phyloP scores from a whole-genome alignment of 2,888 invertebrate genomes.

The Automeris io region DNA sequence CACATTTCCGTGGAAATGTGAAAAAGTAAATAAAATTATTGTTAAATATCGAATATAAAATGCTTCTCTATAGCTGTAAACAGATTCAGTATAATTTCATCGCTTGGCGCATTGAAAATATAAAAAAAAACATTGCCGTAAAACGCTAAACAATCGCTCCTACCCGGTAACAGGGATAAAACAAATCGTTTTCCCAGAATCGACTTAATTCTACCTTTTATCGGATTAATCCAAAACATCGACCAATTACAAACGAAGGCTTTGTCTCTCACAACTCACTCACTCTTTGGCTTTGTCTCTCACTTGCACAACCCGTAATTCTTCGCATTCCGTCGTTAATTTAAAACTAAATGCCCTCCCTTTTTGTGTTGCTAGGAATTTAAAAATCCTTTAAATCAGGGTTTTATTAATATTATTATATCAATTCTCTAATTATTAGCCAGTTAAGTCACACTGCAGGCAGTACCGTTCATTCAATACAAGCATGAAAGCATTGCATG shows the following conservation, averaged over 20 bases:
- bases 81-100: too few relatives aligned
- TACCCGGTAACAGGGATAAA: slow-evolving; percentile 21
- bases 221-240: slow-evolving; percentile 39
- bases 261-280: slow-evolving; percentile 45
- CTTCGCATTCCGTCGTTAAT: slow-evolving; percentile 56
- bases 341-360: slow-evolving; percentile 56
- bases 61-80: too few relatives aligned
- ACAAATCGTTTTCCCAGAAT: slow-evolving; percentile 28
- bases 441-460: too few relatives aligned
- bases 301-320: slow-evolving; percentile 31
- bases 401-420: too few relatives aligned
- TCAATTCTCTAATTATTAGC: too few relatives aligned
- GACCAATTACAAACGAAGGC: slow-evolving; percentile 33
- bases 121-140: slow-evolving; percentile 18
- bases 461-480: too few relatives aligned
- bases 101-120: background rate
- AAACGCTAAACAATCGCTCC: slow-evolving; percentile 19
- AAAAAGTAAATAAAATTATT: too few relatives aligned
- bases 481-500: too few relatives aligned
- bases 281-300: slow-evolving; percentile 11
- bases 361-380: slow-evolving; percentile 3
- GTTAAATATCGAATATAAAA: too few relatives aligned
- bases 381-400: too few relatives aligned
- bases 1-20: too few relatives aligned
- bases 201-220: slow-evolving; percentile 41